Base-by-base conservation (phyloP, 30 jellyfish, hydroid and myxozoan species). In the Hydractinia symbiolongicarpus region DNA sequence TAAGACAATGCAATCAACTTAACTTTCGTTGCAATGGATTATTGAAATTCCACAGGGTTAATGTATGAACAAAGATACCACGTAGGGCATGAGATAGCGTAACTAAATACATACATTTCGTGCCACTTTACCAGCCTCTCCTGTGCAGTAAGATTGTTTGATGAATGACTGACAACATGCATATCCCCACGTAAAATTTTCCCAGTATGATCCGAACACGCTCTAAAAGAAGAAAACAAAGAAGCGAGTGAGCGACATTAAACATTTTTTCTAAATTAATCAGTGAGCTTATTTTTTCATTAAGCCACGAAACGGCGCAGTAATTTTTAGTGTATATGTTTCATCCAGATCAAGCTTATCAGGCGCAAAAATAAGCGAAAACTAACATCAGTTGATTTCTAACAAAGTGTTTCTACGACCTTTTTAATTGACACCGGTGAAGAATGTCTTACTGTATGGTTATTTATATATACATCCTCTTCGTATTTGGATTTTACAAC, bases 151-250 rank as follows among this genome's bases (percentile, higher is more conserved):
- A 6, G 98, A 89, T 85, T 84, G 84, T 76, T 95, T 95, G 78
- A 95, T 71, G 72, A 90, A 89, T n/a, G 98, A 89, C 76, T 95
- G 99, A 78, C 99, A 95, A 78, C 99, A 95, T 8, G 96, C 89
- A 71, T 95, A 95, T 13, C 99, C 99, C 99, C 99, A 95, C 55
- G 56, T 72, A 81, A 95, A 95, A 50, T 86, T 89, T 6, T 80
- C 83, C 98, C 98, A 95, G 62, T 61, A 95, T 52, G 99, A 95
- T 5, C 99, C 99, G 95, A 96, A 95, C 4, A 95, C 98, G 71
- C 95, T 81, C 99, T 94, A 81, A 16, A 77, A 81, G 9, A 51
- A 6, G 4, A 13, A 44, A 8, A 7, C 7, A 30, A 30, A 30
- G 44, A 30, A 0, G 44, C 44, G 44, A 30, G 44, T 30, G 44